A percentile compares a stretch with the other conserved stretches of the same genome.
phyloP scores from a whole-genome alignment of 2,888 invertebrate genomes.

The Heliconius ismenius region DNA sequence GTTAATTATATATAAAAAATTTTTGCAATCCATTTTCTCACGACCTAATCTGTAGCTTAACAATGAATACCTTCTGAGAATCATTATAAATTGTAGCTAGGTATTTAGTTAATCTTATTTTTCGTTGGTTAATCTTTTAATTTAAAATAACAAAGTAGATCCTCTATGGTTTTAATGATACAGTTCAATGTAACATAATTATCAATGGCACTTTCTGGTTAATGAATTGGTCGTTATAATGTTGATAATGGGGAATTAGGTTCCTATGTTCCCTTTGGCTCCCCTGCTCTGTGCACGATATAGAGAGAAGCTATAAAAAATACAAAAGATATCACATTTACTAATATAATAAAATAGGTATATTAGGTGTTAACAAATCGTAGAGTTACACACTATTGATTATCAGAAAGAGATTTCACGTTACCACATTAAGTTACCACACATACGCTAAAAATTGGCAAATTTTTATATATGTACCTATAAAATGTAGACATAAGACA shows the following conservation, averaged over 20 bases:
- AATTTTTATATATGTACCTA: neutral
- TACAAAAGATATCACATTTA: too few relatives aligned
- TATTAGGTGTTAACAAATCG: neutral
- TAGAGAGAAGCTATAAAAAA: too few relatives aligned
- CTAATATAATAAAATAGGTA: too few relatives aligned
- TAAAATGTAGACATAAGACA: neutral
- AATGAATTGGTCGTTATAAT: neutral
- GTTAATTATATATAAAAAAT: neutral
- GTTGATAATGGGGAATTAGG: too few relatives aligned
- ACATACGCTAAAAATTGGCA: neutral
- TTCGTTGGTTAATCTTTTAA: neutral
- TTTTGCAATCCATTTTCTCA: conserved; percentile 15
- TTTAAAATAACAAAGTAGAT: neutral
- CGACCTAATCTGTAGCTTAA: neutral
- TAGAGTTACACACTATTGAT: conserved; percentile 1
- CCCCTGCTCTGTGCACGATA: neutral
- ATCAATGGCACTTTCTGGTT: neutral
- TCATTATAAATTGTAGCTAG: neutral
- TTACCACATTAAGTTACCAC: conserved; percentile 13
- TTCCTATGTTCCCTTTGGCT: too few relatives aligned
- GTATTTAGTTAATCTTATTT: neutral
- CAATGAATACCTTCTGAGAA: conserved; percentile 10
- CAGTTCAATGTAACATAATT: neutral
- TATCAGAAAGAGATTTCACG: neutral
- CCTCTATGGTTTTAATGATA: neutral